Percentiles rank a stretch among this genome's conserved stretches.
Conservation (phyloP, 2,888 invertebrate species). For the Diplazon laetatorius region DNA sequence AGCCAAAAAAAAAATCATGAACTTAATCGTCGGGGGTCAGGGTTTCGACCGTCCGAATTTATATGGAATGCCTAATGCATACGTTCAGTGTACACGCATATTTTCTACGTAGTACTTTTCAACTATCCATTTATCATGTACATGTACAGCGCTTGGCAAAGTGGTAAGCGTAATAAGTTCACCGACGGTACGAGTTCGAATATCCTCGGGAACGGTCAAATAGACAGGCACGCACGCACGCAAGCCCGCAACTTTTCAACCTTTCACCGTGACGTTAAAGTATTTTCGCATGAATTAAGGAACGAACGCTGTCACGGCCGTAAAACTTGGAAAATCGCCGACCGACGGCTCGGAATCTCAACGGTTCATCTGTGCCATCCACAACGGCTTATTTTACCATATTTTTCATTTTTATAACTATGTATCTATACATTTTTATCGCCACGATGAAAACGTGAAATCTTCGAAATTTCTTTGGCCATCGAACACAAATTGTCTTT, state of each 20-base stretch:
- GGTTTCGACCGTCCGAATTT: too few species aligned
- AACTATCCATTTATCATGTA: conserved; percentile 25
- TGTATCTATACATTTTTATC: too few species aligned
- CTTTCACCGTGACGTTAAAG: conserved; percentile 20
- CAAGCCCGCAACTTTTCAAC: conserved; percentile 1
- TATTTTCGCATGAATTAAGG: conserved; percentile 18
- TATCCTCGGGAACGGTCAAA: conserved; percentile 24
- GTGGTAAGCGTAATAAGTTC: conserved; percentile 56
- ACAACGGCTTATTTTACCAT: background rate
- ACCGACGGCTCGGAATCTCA: conserved; percentile 13
- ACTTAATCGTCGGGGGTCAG: too few species aligned
- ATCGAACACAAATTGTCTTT: too few species aligned
- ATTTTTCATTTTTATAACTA: background rate
- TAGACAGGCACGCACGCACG: conserved; percentile 13
- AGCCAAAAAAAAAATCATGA: too few species aligned
- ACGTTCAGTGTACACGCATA: background rate
- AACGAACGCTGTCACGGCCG: background rate
- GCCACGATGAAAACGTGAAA: too few species aligned
- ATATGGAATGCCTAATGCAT: too few species aligned
- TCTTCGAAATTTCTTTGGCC: too few species aligned
- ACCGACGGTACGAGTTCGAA: conserved; percentile 44
- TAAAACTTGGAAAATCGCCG: conserved; percentile 13
- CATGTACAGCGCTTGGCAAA: conserved; percentile 41
- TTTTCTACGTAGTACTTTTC: conserved; percentile 7
- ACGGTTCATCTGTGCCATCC: background rate